Evolutionary conservation across 2,797 vertebrate species (phyloP).

Genomic region (Sternarchorhynchus goeldii): DNA sequence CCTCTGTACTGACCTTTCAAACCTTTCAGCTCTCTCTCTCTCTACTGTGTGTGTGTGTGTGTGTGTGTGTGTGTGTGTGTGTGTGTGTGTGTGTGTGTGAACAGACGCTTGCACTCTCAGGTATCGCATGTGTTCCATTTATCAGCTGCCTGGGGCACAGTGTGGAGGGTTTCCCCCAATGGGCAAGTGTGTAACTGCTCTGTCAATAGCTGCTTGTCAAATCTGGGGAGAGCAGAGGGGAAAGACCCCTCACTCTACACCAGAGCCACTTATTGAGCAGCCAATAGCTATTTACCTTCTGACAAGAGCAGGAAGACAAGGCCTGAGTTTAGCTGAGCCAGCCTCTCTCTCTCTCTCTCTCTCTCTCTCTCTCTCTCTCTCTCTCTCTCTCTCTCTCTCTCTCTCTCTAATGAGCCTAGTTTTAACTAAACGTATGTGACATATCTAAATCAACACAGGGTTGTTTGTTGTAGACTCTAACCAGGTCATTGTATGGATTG

Average conservation of each 20-base stretch:
- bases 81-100: slow-evolving; percentile 54
- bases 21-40: slow-evolving; percentile 4
- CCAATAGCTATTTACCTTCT: slow-evolving; percentile 97
- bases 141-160: slow-evolving; percentile 83
- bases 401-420: slow-evolving; percentile 23
- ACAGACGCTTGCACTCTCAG: slow-evolving; percentile 70
- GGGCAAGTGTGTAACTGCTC: slow-evolving; percentile 95
- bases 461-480: slow-evolving; percentile 19
- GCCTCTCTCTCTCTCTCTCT: slow-evolving; percentile 57
- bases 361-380: slow-evolving; percentile 44
- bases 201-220: slow-evolving; percentile 97
- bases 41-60: slow-evolving; percentile 23
- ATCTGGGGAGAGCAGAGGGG: slow-evolving; percentile 82
- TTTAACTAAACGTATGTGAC: slow-evolving; percentile 25
- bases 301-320: slow-evolving; percentile 70
- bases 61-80: slow-evolving; percentile 1
- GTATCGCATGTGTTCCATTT: slow-evolving; percentile 81
- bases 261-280: slow-evolving; percentile 97
- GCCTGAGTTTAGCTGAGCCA: slow-evolving; percentile 60
- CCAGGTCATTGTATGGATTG: slow-evolving; percentile 14
- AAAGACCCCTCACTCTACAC: slow-evolving; percentile 86
- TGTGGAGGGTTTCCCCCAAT: slow-evolving; percentile 83
- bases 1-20: slow-evolving; percentile 45
- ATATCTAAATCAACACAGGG: slow-evolving; percentile 10
- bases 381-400: neutral